Percentiles rank a stretch among this genome's conserved stretches.
Conservation (phyloP, 2,888 invertebrate genomes). For the Leptopterna dolabrata region DNA sequence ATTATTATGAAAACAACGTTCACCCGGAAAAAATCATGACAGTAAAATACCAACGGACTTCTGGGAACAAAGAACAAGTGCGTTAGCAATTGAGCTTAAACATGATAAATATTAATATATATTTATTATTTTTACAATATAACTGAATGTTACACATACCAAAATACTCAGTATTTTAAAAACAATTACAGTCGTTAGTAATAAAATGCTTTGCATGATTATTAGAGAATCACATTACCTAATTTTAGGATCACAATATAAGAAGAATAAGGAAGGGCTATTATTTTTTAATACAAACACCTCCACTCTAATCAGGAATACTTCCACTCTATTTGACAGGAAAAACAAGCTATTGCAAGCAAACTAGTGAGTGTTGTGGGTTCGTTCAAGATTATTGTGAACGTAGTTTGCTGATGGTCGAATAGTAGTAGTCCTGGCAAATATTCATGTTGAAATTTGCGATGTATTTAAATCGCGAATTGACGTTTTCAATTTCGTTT, state of each 20-base stretch:
- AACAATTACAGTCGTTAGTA: background rate
- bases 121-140: background rate
- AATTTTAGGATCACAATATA: background rate
- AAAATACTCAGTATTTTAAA: background rate
- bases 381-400: background rate
- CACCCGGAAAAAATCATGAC: background rate
- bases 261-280: background rate
- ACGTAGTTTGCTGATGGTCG: slow-evolving; percentile 2
- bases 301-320: too few relatives aligned
- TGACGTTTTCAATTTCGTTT: slow-evolving; percentile 50
- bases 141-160: background rate
- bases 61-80: background rate
- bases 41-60: background rate
- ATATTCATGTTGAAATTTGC: slow-evolving; percentile 54
- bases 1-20: too few relatives aligned
- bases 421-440: slow-evolving; percentile 54
- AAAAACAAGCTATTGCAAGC: too few relatives aligned
- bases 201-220: background rate
- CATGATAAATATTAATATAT: background rate
- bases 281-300: background rate
- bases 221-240: background rate
- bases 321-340: background rate
- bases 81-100: background rate
- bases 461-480: slow-evolving; percentile 51
- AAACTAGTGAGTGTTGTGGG: background rate